Conservation (phyloP, 2,797 vertebrate genomes). For the Lagocephalus sceleratus region DNA sequence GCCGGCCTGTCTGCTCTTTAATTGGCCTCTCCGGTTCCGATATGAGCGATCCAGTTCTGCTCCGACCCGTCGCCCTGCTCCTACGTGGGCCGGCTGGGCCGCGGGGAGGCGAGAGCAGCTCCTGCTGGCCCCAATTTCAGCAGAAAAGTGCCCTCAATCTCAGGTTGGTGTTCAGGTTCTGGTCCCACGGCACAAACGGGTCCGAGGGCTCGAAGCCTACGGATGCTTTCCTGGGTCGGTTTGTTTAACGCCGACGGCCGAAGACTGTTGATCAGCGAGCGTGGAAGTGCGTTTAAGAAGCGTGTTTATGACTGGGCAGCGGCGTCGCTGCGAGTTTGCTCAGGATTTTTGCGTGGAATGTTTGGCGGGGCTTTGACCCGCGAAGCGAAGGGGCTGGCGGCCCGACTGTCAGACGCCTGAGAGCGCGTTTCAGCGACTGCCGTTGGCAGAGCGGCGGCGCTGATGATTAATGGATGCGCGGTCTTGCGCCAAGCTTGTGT, state of each 20-base stretch:
- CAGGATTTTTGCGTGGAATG: too few species aligned
- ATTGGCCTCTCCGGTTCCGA: constrained; percentile 30
- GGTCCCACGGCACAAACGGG: constrained; percentile 32
- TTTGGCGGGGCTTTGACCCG: too few species aligned
- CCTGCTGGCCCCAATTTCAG: constrained; percentile 68
- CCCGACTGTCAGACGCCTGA: constrained; percentile 1
- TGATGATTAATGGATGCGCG: constrained; percentile 21
- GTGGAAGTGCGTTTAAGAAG: too few species aligned
- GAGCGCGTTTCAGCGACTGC: constrained; percentile 11
- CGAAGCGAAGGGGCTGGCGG: too few species aligned
- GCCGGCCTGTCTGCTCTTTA: not conserved
- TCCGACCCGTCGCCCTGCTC: constrained; percentile 27
- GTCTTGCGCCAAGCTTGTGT: not conserved
- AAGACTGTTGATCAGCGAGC: too few species aligned
- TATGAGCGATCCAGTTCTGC: constrained; percentile 31
- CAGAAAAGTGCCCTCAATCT: constrained; percentile 69
- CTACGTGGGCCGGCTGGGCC: constrained; percentile 34
- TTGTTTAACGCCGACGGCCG: too few species aligned
- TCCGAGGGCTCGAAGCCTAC: not conserved
- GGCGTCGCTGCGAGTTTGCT: too few species aligned
- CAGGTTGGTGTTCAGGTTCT: constrained; percentile 38
- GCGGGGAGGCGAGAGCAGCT: constrained; percentile 59
- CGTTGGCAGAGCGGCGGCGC: constrained; percentile 5
- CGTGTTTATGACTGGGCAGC: too few species aligned
- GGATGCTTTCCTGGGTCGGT: too few species aligned